Percentiles rank a stretch among this genome's conserved stretches.
phyloP scores from a whole-genome alignment of 2,797 vertebrate species.

The Neostethus bicornis region DNA sequence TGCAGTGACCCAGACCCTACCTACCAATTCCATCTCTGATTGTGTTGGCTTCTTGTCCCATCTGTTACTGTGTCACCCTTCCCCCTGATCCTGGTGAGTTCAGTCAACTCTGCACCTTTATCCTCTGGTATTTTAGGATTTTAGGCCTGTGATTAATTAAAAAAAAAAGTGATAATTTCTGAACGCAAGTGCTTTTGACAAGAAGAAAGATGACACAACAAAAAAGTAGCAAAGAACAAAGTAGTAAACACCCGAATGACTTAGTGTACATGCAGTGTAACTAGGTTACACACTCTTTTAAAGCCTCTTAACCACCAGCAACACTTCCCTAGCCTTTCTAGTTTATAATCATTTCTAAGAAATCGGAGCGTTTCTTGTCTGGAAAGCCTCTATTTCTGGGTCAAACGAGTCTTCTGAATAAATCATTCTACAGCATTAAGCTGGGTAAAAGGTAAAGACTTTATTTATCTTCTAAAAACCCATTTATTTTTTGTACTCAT shows the following conservation, averaged over 20 bases:
- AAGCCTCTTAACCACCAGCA: neutral
- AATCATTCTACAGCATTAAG: neutral
- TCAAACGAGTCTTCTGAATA: neutral
- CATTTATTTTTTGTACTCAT: neutral
- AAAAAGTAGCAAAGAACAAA: conserved; percentile 8
- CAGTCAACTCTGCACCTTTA: conserved; percentile 43
- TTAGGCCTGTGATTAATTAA: neutral
- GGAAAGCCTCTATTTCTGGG: too few species aligned
- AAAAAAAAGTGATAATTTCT: neutral
- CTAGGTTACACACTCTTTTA: neutral
- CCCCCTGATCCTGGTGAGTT: conserved; percentile 62
- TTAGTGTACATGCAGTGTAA: neutral
- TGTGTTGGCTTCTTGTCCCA: conserved; percentile 46
- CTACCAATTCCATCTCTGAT: conserved; percentile 36
- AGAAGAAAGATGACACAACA: conserved; percentile 53
- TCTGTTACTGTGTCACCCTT: conserved; percentile 51
- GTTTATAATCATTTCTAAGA: neutral
- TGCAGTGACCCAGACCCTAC: conserved; percentile 48
- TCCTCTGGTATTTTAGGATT: conserved; percentile 2
- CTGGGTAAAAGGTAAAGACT: neutral
- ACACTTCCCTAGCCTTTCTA: neutral
- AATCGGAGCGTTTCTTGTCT: neutral
- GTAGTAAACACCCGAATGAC: neutral
- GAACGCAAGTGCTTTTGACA: conserved; percentile 14
- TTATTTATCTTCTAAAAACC: neutral